These are phyloP conservation scores for Mellivora capensis DNA, from an alignment of 2,113 vertebrate genomes.

Conservation along the genomic window DNA sequence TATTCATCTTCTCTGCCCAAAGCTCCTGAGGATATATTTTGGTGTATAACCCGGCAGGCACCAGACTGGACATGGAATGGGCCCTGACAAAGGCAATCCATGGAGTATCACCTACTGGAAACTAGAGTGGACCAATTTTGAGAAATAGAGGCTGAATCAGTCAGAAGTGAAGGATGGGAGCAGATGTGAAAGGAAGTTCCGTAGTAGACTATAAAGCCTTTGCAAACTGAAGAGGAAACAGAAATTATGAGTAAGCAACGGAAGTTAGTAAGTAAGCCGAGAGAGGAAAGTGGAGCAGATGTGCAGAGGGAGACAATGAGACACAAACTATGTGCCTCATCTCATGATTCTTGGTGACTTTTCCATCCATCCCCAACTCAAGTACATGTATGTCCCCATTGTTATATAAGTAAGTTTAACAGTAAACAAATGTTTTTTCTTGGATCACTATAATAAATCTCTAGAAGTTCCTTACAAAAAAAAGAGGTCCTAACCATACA, in stretches of 20 bases:
- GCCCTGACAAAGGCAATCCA: neutral
- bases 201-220: neutral
- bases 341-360: neutral
- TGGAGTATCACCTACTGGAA: neutral
- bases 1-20: neutral
- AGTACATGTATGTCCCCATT: neutral
- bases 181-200: conserved; percentile 21
- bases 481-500: neutral
- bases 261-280: conserved; percentile 34
- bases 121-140: neutral
- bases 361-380: neutral
- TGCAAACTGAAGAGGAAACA: conserved; percentile 62
- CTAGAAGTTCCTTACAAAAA: neutral
- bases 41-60: neutral
- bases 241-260: conserved; percentile 66
- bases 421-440: neutral
- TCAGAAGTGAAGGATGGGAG: conserved; percentile 10
- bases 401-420: neutral
- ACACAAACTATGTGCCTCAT: neutral
- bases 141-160: neutral
- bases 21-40: neutral
- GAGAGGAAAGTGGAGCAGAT: neutral
- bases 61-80: neutral
- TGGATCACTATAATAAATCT: neutral
- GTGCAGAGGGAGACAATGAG: neutral